Conservation (phyloP, 2,797 vertebrate species). For the Pagetopsis macropterus region DNA sequence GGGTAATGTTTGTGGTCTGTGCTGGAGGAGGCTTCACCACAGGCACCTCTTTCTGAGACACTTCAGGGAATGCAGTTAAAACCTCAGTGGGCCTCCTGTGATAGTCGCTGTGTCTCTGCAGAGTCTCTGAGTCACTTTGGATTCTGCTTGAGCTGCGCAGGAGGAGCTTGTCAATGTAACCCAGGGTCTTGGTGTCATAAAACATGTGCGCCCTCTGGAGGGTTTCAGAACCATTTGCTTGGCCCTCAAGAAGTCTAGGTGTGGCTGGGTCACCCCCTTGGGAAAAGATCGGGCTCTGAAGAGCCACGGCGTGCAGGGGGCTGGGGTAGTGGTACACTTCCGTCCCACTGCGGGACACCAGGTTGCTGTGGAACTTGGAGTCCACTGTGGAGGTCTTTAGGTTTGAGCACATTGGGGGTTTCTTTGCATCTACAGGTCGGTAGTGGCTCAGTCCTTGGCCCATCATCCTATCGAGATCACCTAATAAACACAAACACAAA, state of each 20-base stretch:
- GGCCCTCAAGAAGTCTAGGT: constrained; percentile 52
- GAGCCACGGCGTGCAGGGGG: constrained; percentile 93
- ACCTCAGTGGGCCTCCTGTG: constrained; percentile 56
- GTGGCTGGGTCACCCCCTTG: constrained; percentile 64
- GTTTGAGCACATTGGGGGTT: constrained; percentile 66
- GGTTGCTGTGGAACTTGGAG: constrained; percentile 88
- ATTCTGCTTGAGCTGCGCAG: constrained; percentile 80
- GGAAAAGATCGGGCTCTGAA: constrained; percentile 94
- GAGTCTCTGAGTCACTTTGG: constrained; percentile 62
- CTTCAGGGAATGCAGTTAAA: constrained; percentile 42
- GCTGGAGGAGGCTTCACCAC: constrained; percentile 24
- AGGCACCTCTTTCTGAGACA: constrained; percentile 42
- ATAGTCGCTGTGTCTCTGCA: constrained; percentile 47
- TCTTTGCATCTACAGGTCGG: constrained; percentile 72
- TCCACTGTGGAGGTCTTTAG: constrained; percentile 73
- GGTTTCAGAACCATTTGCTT: constrained; percentile 30
- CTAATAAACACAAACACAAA: constrained; percentile 73
- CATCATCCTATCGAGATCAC: constrained; percentile 90
- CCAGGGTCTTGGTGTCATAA: constrained; percentile 75
- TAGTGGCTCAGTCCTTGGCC: constrained; percentile 72
- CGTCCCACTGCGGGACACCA: constrained; percentile 86
- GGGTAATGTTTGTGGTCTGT: constrained; percentile 43
- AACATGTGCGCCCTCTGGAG: constrained; percentile 56
- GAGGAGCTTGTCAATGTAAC: constrained; percentile 88
- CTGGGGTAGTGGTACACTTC: constrained; percentile 95